phyloP scores from a whole-genome alignment of 2,113 vertebrate genomes.

The Ellobius talpinus region DNA sequence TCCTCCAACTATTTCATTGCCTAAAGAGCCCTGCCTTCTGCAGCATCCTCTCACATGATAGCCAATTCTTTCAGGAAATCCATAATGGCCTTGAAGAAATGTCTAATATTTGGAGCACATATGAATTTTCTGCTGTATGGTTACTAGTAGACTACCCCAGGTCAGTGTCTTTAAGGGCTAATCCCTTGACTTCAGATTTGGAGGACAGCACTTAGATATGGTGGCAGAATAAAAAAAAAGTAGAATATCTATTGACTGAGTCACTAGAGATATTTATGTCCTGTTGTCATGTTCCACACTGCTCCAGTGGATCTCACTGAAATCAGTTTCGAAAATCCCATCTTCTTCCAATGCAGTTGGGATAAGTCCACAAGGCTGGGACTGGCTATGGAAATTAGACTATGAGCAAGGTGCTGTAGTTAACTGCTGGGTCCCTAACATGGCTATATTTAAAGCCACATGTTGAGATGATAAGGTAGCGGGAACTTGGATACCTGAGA shows the following conservation, averaged over 20 bases:
- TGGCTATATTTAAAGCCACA: background rate
- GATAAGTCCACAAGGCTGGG: background rate
- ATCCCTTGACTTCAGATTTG: background rate
- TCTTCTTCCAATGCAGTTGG: background rate
- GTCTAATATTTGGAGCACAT: background rate
- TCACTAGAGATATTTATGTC: background rate
- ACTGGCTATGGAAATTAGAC: background rate
- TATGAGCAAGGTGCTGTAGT: background rate
- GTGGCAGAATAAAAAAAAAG: background rate
- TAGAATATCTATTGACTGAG: background rate
- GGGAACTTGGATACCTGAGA: background rate
- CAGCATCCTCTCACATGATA: background rate
- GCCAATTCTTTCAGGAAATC: background rate
- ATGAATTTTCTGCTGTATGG: background rate
- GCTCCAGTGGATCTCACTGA: background rate
- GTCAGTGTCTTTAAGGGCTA: background rate
- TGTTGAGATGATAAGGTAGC: background rate
- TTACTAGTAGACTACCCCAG: background rate
- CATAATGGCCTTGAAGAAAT: background rate
- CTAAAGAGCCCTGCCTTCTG: background rate
- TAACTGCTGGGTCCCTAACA: background rate
- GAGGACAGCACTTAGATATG: background rate
- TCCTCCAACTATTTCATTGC: background rate
- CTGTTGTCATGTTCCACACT: background rate
- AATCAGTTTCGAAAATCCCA: background rate